Evolutionary conservation across 92 coral and sea anemone genomes (phyloP), one percentile per base, ranked within the genome.

Genomic region (Ricordea florida): DNA sequence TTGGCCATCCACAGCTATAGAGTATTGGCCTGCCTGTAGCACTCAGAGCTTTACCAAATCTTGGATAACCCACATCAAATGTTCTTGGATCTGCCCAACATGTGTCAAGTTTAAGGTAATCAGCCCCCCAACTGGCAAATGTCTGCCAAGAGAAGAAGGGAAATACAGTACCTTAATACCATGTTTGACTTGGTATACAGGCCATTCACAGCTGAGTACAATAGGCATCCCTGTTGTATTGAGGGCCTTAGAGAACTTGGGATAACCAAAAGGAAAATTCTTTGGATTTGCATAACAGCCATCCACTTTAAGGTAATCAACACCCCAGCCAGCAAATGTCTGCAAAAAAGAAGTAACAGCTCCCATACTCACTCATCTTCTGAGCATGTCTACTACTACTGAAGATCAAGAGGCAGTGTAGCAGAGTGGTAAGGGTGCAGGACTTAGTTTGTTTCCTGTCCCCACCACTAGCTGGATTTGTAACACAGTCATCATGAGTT

Each of bases 321-420:
- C 92, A 23, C 79, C 93, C 98, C 98, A 94, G 32, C 87, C 74
- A n/a, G 97, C 98, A 88, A 92, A 94, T 59, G 98, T 94, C 98
- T 94, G 62, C 10, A 58, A 44, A 1, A 60, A 22, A 6, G 10
- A 36, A 1, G 20, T 51, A 14, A 51, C 31, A 6, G 11, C 2
- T 51, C 13, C 27, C 59, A 14, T 51, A 11, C 6, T 44, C 51
- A 44, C 16, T 26, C 10, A 6, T 1, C n/a, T n/a, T n/a, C n/a
- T n/a, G n/a, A n/a, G n/a, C n/a, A n/a, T n/a, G n/a, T n/a, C n/a
- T n/a, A n/a, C n/a, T n/a, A n/a, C n/a, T n/a, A n/a, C n/a, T n/a
- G 10, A 3, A 10, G 26, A 31, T 32, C 4, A 36, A 10, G 25
- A 34, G 69, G 23, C 44, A 57, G 3, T 11, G 28, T 22, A 57